Conservation (phyloP, 2,888 invertebrate genomes). For the Coecobrya sp. region DNA sequence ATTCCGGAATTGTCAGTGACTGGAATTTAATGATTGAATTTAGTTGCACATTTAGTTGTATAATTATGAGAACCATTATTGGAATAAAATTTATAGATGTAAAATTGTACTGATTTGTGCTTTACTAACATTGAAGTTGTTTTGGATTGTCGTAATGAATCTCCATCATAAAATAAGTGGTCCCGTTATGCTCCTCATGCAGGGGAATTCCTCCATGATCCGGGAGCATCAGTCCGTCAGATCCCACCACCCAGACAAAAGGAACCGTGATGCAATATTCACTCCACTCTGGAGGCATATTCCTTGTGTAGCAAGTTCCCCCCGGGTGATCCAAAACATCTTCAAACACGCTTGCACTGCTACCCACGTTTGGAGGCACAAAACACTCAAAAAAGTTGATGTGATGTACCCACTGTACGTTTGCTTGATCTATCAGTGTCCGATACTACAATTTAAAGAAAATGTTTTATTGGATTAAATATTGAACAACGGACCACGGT, state of each 20-base stretch:
- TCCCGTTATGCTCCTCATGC: constrained; percentile 89
- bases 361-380: constrained; percentile 74
- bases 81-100: too few relatives aligned
- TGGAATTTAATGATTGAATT: constrained; percentile 87
- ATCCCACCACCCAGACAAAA: constrained; percentile 80
- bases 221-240: constrained; percentile 61
- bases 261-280: constrained; percentile 78
- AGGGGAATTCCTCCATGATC: constrained; percentile 78
- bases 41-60: neutral
- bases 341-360: constrained; percentile 89
- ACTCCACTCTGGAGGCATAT: constrained; percentile 88
- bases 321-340: constrained; percentile 91
- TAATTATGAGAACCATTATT: neutral
- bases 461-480: too few relatives aligned
- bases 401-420: constrained; percentile 93
- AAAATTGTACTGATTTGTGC: too few relatives aligned
- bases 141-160: constrained; percentile 94
- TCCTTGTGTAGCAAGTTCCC: constrained; percentile 91
- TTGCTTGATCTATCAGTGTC: constrained; percentile 89
- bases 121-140: constrained; percentile 82
- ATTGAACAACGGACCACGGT: too few relatives aligned
- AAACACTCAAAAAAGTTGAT: constrained; percentile 95
- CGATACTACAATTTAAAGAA: constrained; percentile 88
- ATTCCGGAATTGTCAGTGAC: constrained; percentile 94
- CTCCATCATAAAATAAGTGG: constrained; percentile 95